Base-by-base conservation (phyloP, 1,140 invertebrate genomes). In the Bombus affinis region DNA sequence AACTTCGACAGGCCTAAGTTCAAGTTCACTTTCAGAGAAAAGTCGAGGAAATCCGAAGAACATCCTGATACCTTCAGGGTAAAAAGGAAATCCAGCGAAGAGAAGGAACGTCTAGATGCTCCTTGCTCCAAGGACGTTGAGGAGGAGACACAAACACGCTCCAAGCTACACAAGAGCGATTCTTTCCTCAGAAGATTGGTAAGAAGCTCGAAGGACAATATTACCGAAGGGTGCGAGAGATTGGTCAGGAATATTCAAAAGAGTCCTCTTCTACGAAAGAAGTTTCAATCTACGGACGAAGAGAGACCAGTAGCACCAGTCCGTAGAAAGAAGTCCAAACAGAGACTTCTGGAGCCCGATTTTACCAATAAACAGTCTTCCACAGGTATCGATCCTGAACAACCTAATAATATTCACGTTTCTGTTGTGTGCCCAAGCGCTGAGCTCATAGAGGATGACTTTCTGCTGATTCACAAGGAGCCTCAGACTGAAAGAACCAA, bases 171-270 rank as follows among this genome's bases (percentile, higher is more conserved):
- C 18, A 72, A 78, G n/a, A 89, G n/a, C 86, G 81, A 91, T 42
- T 92, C 89, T 12, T 94, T 94, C 65, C 74, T 94, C 5, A 93
- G 89, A 57, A 92, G 83, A 65, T 59, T 94, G 28, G 86, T 93
- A 2, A 92, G 83, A 18, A 89, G 88, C 12, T 93, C 92, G 3
- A 91, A 83, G 62, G 88, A 92, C 37, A 93, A 92, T 75, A 88
- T 93, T 4, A 32, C 81, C 4, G 87, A 88, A 6, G 85, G 86
- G 28, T 93, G 92, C 72, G 91, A 93, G 65, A 91, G 86, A 70
- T 80, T 94, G 25, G 87, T 94, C 1, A 92, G 81, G n/a, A 93
- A 90, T 66, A 92, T 94, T 28, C 92, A 92, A 28, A 90, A 86
- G 25, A 91, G 88, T 88, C 91, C 92, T 8, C 66, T 76, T 9